phyloP scores from a whole-genome alignment of 2,113 vertebrate genomes.

The Calyptomena viridis region DNA sequence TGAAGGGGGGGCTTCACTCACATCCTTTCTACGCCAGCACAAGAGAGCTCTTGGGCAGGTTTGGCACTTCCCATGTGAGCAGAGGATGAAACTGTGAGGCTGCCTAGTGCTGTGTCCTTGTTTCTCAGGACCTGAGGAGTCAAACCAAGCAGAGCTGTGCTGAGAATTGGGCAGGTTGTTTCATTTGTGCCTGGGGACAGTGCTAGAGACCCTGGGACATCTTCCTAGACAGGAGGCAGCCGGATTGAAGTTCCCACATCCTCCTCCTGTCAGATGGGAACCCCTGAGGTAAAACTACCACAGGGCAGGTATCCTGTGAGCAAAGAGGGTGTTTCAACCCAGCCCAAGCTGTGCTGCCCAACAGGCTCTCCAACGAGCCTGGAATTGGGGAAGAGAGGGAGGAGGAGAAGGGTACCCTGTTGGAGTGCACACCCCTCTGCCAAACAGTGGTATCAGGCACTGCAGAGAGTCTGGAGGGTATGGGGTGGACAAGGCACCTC shows the following conservation, averaged over 20 bases:
- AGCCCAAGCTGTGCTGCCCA: neutral
- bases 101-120: neutral
- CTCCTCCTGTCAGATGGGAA: neutral
- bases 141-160: neutral
- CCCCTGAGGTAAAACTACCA: neutral
- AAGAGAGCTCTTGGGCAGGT: neutral
- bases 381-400: neutral
- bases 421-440: neutral
- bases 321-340: neutral
- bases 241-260: neutral
- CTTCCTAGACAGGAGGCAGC: neutral
- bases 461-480: neutral
- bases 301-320: neutral
- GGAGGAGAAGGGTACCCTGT: neutral
- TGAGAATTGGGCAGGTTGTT: neutral
- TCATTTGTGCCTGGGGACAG: neutral
- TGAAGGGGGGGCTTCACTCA: neutral
- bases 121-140: neutral
- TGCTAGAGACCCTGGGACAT: neutral
- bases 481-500: neutral
- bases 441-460: fast-evolving
- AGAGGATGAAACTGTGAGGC: neutral
- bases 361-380: neutral
- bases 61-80: neutral
- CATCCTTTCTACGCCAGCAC: neutral